These are phyloP conservation scores for Astreopora myriophthalma DNA, from an alignment of 64 coral and sea anemone species.

Conservation along the genomic window DNA sequence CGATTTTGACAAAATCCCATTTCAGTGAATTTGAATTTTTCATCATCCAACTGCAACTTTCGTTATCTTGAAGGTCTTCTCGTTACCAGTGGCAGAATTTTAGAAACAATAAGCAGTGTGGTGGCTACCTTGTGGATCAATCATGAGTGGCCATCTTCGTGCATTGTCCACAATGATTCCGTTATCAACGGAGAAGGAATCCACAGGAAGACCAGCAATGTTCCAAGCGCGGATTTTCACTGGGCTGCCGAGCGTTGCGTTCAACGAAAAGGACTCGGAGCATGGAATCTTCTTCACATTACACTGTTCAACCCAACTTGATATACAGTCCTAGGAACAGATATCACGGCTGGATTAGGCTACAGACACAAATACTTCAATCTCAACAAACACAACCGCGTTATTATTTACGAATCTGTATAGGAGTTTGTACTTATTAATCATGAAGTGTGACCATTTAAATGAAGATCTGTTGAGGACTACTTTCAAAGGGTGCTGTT, in stretches of 20 bases:
- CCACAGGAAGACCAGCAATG: constrained; percentile 92
- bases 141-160: constrained; percentile 96
- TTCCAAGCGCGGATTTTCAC: constrained; percentile 97
- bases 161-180: constrained; percentile 97
- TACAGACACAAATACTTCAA: background rate
- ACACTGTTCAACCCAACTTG: constrained; percentile 81
- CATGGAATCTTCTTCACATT: constrained; percentile 82
- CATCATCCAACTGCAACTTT: too few relatives aligned
- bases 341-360: background rate
- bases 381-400: too few relatives aligned
- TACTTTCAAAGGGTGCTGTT: too few relatives aligned
- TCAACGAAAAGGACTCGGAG: constrained; percentile 86
- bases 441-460: background rate
- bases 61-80: too few relatives aligned
- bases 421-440: too few relatives aligned
- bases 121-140: constrained; percentile 97
- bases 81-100: too few relatives aligned
- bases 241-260: constrained; percentile 88
- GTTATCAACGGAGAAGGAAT: constrained; percentile 96
- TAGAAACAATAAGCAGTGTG: too few relatives aligned
- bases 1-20: too few relatives aligned
- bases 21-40: too few relatives aligned
- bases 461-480: too few relatives aligned
- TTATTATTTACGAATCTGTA: background rate
- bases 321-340: constrained; percentile 69